These are phyloP conservation scores for Oscheius sp. DNA, from an alignment of 2,888 invertebrate genomes.

Conservation along the genomic window DNA sequence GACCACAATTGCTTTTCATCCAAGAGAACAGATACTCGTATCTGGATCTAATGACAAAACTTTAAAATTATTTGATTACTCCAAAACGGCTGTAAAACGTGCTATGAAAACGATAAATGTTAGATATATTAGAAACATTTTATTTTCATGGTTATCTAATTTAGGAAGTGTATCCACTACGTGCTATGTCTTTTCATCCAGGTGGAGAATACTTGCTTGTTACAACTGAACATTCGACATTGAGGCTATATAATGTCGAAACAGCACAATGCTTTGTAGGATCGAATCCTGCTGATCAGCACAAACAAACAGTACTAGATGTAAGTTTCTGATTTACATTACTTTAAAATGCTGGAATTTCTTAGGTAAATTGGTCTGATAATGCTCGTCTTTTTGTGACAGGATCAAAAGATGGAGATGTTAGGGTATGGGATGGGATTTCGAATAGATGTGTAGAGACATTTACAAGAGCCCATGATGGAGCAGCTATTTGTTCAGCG, in stretches of 20 bases:
- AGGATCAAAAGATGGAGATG: conserved; percentile 89
- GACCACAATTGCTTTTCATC: conserved; percentile 95
- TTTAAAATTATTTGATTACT: conserved; percentile 95
- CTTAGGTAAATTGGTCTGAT: conserved; percentile 78
- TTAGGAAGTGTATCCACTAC: conserved; percentile 90
- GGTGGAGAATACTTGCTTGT: conserved; percentile 93
- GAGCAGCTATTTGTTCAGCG: conserved; percentile 91
- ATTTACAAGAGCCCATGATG: conserved; percentile 92
- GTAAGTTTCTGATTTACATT: conserved; percentile 57
- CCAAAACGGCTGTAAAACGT: conserved; percentile 97
- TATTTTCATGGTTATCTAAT: too few species aligned
- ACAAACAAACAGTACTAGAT: conserved; percentile 75
- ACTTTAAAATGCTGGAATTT: not conserved
- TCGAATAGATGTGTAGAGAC: conserved; percentile 93
- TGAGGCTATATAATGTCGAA: conserved; percentile 91
- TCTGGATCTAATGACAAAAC: conserved; percentile 94
- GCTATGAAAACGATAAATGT: conserved; percentile 87
- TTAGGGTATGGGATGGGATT: conserved; percentile 97
- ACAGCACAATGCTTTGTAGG: conserved; percentile 96
- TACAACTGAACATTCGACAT: conserved; percentile 86
- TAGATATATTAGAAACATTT: conserved; percentile 21
- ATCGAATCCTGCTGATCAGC: conserved; percentile 81
- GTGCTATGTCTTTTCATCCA: conserved; percentile 92
- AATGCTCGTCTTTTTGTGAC: conserved; percentile 85
- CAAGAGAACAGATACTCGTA: conserved; percentile 90